Conservation (phyloP, 2,113 vertebrate genomes). For the Perccottus glenii region DNA sequence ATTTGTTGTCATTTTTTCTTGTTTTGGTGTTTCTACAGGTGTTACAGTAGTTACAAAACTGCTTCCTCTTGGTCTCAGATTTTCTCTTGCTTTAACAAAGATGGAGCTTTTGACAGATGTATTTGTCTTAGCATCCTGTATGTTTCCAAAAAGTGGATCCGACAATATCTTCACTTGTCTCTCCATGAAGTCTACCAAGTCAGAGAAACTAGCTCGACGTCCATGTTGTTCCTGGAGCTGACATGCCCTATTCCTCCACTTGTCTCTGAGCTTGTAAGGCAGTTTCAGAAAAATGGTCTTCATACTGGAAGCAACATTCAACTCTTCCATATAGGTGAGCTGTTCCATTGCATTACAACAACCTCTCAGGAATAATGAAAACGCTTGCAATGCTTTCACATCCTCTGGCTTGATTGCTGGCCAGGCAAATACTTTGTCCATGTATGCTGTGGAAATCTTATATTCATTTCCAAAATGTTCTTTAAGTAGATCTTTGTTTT, state of each 20-base stretch:
- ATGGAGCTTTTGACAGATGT: too few relatives aligned
- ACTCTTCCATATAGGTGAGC: background rate
- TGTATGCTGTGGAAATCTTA: too few relatives aligned
- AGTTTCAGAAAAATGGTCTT: background rate
- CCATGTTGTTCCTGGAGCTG: background rate
- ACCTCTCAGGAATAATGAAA: background rate
- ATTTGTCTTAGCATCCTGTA: too few relatives aligned
- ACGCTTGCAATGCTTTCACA: background rate
- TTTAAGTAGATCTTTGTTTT: background rate
- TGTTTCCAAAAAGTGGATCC: too few relatives aligned
- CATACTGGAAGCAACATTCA: background rate
- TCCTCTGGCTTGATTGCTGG: too few relatives aligned
- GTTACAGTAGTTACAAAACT: too few relatives aligned
- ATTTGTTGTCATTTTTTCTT: too few relatives aligned
- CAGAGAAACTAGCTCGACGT: background rate
- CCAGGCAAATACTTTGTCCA: too few relatives aligned
- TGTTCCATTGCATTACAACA: constrained; percentile 7
- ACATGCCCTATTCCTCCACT: background rate
- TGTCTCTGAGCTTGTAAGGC: background rate
- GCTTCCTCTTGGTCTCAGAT: too few relatives aligned
- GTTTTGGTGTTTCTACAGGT: too few relatives aligned
- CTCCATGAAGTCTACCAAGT: background rate
- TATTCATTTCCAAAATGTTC: too few relatives aligned
- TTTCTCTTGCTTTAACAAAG: too few relatives aligned
- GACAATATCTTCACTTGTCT: background rate